Evolutionary conservation across 2,113 vertebrate genomes (phyloP).

Genomic region (Collichthys lucidus): DNA sequence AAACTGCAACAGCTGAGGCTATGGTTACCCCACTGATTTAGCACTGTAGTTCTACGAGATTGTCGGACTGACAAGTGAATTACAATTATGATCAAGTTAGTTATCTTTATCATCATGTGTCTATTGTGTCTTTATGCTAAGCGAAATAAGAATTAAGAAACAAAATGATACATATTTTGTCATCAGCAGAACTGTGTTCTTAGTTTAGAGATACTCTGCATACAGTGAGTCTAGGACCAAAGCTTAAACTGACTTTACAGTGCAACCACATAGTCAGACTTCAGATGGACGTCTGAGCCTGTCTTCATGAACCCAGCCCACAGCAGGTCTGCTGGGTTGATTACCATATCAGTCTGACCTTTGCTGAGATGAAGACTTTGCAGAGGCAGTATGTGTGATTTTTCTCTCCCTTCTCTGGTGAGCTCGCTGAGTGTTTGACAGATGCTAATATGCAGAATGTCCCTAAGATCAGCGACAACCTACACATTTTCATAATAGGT

Average conservation of each 20-base stretch:
- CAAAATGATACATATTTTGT: too few relatives aligned
- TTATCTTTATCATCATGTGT: too few relatives aligned
- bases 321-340: slow-evolving; percentile 5
- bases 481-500: slow-evolving; percentile 9
- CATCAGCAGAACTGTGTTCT: neutral
- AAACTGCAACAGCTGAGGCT: neutral
- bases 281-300: neutral
- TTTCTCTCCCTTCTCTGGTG: neutral
- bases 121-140: too few relatives aligned
- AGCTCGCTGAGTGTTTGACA: slow-evolving; percentile 1
- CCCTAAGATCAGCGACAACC: neutral
- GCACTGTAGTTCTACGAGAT: too few relatives aligned
- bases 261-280: neutral
- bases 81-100: too few relatives aligned
- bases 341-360: slow-evolving; percentile 16
- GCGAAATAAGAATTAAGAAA: too few relatives aligned
- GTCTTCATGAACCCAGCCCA: neutral
- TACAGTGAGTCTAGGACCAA: neutral
- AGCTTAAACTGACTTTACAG: neutral
- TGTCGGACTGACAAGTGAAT: too few relatives aligned
- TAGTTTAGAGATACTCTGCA: neutral
- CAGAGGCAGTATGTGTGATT: neutral
- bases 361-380: slow-evolving; percentile 6
- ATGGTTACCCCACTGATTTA: too few relatives aligned
- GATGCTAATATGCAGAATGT: neutral